These are phyloP conservation scores for Reticulitermes speratus DNA, from an alignment of 1,140 invertebrate species.

Conservation along the genomic window DNA sequence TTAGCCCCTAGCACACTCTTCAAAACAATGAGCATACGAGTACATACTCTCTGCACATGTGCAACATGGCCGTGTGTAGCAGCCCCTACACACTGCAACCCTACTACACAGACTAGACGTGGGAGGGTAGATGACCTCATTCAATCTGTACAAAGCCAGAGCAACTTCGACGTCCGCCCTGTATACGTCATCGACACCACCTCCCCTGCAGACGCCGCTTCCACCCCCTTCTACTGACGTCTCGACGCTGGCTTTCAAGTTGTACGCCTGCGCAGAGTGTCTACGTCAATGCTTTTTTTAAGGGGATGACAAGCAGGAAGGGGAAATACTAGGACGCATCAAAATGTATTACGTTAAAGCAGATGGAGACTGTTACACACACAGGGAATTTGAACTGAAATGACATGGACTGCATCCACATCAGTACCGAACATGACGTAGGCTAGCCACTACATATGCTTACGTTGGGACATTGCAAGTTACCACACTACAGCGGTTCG, in stretches of 20 bases:
- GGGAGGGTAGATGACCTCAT: neutral
- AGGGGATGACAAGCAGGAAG: neutral
- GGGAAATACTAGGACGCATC: neutral
- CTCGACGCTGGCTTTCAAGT: neutral
- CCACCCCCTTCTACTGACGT: neutral
- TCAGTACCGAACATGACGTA: neutral
- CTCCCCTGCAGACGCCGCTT: neutral
- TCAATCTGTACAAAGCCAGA: neutral
- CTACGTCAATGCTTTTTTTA: neutral
- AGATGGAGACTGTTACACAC: neutral
- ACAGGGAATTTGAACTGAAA: neutral
- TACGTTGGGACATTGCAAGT: too few species aligned
- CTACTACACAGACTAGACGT: neutral
- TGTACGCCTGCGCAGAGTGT: neutral
- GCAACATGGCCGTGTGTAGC: neutral
- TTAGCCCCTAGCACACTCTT: too few species aligned
- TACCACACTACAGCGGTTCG: too few species aligned
- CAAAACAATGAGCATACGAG: too few species aligned
- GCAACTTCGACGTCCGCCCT: conserved; percentile 7
- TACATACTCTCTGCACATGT: too few species aligned
- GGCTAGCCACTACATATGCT: too few species aligned
- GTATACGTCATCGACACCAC: neutral
- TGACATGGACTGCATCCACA: neutral
- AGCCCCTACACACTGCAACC: neutral
- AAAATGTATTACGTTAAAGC: neutral